A percentile compares a stretch with the other conserved stretches of the same genome.
phyloP scores from a whole-genome alignment of 2,113 vertebrate genomes.

The Mustelus asterias region DNA sequence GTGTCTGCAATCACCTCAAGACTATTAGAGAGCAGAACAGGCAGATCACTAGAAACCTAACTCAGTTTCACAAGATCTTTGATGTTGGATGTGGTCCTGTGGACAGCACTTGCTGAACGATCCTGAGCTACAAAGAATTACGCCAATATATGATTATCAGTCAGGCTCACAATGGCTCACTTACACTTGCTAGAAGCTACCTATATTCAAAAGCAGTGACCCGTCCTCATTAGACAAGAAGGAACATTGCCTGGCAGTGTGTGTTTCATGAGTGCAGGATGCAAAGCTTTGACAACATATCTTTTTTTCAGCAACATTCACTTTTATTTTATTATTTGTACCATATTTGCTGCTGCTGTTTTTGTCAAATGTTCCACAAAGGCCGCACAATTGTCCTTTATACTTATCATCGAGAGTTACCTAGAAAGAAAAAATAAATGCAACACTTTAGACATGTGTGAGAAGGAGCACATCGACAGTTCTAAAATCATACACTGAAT shows the following conservation, averaged over 20 bases:
- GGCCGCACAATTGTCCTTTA: conserved; percentile 46
- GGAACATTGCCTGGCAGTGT: no score
- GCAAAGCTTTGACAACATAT: no score
- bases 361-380: conserved; percentile 47
- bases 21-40: not conserved
- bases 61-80: not conserved
- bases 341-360: conserved; percentile 43
- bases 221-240: no score
- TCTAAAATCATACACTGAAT: not conserved
- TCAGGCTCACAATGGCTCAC: no score
- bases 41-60: not conserved
- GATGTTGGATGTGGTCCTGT: no score
- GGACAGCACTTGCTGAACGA: no score
- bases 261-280: no score
- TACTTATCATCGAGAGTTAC: conserved; percentile 44
- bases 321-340: conserved; percentile 39
- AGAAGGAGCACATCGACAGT: not conserved
- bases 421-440: not conserved
- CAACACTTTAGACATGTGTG: conserved; percentile 40
- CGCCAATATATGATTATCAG: no score
- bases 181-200: no score
- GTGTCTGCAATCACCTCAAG: not conserved
- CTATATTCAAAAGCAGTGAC: no score
- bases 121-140: no score
- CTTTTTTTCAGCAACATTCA: no score